A percentile compares a stretch with the other conserved stretches of the same genome.
These are phyloP conservation scores for Amiota mariae DNA, from an alignment of 2,888 invertebrate genomes.

Conservation along the genomic window DNA sequence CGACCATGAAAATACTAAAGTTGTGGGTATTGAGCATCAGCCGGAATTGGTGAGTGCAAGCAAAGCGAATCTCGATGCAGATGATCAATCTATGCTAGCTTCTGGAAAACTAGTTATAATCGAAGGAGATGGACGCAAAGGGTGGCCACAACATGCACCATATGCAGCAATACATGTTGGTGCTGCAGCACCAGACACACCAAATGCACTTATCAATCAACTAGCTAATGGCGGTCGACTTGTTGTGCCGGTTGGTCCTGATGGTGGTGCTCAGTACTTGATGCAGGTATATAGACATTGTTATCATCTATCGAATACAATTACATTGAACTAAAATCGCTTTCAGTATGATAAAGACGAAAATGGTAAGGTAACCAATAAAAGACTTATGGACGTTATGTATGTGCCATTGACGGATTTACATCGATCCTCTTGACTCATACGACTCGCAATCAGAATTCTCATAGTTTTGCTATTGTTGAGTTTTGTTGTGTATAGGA, in stretches of 20 bases:
- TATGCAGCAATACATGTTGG: slow-evolving; percentile 96
- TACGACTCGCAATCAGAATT: slow-evolving; percentile 47
- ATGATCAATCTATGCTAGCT: slow-evolving; percentile 81
- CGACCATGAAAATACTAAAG: slow-evolving; percentile 74
- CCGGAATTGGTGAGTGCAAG: slow-evolving; percentile 85
- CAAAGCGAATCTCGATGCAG: slow-evolving; percentile 82
- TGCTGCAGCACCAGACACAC: slow-evolving; percentile 87
- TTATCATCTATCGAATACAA: background rate
- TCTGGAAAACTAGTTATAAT: slow-evolving; percentile 80
- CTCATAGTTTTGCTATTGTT: slow-evolving; percentile 52
- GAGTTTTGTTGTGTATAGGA: slow-evolving; percentile 53
- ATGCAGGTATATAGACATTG: slow-evolving; percentile 76
- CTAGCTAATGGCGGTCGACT: slow-evolving; percentile 83
- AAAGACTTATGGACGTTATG: slow-evolving; percentile 93
- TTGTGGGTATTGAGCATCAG: slow-evolving; percentile 94
- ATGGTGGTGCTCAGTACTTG: slow-evolving; percentile 89
- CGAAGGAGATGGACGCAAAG: slow-evolving; percentile 93
- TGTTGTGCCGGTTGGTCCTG: slow-evolving; percentile 91
- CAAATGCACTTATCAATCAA: slow-evolving; percentile 79
- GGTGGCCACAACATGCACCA: slow-evolving; percentile 83
- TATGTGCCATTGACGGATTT: slow-evolving; percentile 97
- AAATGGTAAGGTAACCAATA: slow-evolving; percentile 84
- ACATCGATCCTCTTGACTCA: slow-evolving; percentile 70
- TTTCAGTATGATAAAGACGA: slow-evolving; percentile 88
- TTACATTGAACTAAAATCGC: background rate